Evolutionary conservation across 92 coral and sea anemone genomes (phyloP).

Genomic region (Paramuricea clavata): DNA sequence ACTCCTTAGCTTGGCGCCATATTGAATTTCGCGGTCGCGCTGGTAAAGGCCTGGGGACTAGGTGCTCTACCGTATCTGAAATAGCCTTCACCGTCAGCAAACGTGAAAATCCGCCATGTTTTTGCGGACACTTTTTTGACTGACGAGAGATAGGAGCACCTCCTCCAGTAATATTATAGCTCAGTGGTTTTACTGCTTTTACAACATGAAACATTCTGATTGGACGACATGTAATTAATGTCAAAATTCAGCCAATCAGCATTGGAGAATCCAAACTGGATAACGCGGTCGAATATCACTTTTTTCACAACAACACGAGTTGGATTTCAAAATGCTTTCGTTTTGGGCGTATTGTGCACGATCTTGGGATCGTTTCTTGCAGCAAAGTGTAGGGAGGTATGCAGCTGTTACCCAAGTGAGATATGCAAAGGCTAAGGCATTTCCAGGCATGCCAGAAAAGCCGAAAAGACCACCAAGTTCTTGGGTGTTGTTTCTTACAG

Average conservation of each 20-base stretch:
- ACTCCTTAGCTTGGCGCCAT: no score
- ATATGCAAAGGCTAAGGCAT: neutral
- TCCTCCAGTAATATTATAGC: no score
- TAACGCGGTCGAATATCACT: neutral
- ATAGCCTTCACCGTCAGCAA: no score
- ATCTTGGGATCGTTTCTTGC: neutral
- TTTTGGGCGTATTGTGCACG: constrained; percentile 6
- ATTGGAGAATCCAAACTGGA: neutral
- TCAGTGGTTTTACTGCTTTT: no score
- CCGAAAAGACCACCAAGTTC: constrained; percentile 83
- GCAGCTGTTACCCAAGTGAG: constrained; percentile 3
- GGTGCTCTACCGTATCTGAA: no score
- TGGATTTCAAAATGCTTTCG: no score
- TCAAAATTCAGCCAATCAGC: constrained; percentile 19
- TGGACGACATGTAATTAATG: neutral
- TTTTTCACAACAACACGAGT: no score
- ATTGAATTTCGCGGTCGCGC: no score
- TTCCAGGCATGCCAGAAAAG: constrained; percentile 29
- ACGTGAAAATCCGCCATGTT: no score
- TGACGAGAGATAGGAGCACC: no score
- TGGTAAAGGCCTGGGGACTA: no score
- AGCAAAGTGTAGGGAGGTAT: neutral
- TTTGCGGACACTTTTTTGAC: no score
- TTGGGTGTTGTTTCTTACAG: constrained; percentile 75
- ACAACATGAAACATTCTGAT: neutral